Evolutionary conservation across 1,140 invertebrate genomes (phyloP).

Genomic region (Metaphire vulgaris): DNA sequence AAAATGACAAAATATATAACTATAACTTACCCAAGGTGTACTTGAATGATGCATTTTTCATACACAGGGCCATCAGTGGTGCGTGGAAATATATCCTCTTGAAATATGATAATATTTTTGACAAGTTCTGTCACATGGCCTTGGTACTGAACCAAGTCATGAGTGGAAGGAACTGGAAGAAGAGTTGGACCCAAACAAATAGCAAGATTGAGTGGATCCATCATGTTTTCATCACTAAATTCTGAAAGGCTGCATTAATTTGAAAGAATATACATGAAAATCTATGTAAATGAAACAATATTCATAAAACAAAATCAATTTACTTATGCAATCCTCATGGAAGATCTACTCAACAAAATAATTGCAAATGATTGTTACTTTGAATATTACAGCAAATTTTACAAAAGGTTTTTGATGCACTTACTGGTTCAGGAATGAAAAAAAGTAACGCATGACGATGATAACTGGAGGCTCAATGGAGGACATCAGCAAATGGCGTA

Average conservation of each 20-base stretch:
- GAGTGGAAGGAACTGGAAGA: conserved; percentile 85
- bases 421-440: conserved; percentile 92
- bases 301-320: no score
- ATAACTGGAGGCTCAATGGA: conserved; percentile 73
- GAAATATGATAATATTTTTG: conserved; percentile 83
- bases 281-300: not conserved
- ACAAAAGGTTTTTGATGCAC: no score
- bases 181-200: conserved; percentile 95
- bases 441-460: conserved; percentile 85
- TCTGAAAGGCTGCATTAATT: conserved; percentile 67
- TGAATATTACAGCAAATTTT: no score
- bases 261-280: not conserved
- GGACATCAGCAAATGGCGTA: conserved; percentile 50
- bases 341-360: no score
- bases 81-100: conserved; percentile 76
- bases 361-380: no score
- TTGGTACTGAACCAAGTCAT: conserved; percentile 86
- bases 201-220: conserved; percentile 95
- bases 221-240: conserved; percentile 93
- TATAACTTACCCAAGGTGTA: conserved; percentile 47
- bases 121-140: conserved; percentile 89
- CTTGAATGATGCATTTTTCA: conserved; percentile 70
- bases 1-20: no score
- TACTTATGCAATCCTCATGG: no score
- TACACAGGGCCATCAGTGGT: conserved; percentile 60